Conservation (phyloP, 2,888 invertebrate genomes). For the Bugulina stolonifera region DNA sequence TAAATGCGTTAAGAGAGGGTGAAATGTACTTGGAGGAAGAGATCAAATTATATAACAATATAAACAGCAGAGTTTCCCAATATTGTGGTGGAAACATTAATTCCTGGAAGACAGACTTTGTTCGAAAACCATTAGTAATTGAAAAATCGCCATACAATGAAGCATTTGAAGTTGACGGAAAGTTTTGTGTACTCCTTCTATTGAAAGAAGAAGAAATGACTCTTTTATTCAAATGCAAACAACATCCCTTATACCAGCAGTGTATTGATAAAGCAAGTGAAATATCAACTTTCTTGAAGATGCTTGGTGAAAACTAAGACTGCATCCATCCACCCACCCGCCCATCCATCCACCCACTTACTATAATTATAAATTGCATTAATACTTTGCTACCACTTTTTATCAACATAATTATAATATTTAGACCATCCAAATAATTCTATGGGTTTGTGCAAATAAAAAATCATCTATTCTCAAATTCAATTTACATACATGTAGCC, state of each 20-base stretch:
- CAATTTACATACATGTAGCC: too few relatives aligned
- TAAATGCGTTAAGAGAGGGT: background rate
- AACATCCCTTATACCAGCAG: background rate
- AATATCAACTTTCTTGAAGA: too few relatives aligned
- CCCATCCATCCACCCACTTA: too few relatives aligned
- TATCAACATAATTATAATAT: too few relatives aligned
- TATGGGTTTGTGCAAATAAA: too few relatives aligned
- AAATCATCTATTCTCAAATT: too few relatives aligned
- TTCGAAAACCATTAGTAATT: background rate
- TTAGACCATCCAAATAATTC: too few relatives aligned
- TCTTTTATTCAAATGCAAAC: background rate
- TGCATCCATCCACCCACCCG: too few relatives aligned
- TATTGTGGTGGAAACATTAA: constrained; percentile 1
- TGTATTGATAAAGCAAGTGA: too few relatives aligned
- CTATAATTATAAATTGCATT: too few relatives aligned
- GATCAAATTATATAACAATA: constrained; percentile 4
- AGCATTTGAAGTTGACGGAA: background rate
- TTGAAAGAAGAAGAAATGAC: background rate
- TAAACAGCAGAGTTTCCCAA: background rate
- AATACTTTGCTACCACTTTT: too few relatives aligned
- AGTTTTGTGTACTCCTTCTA: background rate
- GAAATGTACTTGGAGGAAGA: background rate
- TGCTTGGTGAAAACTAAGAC: too few relatives aligned
- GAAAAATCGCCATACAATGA: background rate
- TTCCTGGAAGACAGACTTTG: background rate